These are phyloP conservation scores for Iphiclides podalirius DNA, from an alignment of 2,888 invertebrate species.

Conservation along the genomic window DNA sequence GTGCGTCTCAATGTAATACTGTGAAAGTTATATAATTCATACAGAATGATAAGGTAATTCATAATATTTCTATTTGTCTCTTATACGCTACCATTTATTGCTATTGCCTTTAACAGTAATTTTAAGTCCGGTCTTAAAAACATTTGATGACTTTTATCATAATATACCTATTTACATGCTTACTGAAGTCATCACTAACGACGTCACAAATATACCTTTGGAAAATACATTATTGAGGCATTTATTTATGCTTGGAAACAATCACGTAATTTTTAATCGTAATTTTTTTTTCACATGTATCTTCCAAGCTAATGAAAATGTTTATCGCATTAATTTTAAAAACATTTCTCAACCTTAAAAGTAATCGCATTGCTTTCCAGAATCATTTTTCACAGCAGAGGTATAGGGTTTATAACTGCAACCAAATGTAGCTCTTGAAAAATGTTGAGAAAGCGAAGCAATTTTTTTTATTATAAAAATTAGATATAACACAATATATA, in stretches of 20 bases:
- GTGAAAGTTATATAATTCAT: conserved; percentile 11
- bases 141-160: not conserved
- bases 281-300: too few relatives aligned
- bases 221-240: not conserved
- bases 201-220: not conserved
- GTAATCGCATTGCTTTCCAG: too few relatives aligned
- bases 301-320: too few relatives aligned
- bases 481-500: too few relatives aligned
- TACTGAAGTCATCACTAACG: not conserved
- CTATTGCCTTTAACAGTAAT: conserved; percentile 9
- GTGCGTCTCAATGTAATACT: conserved; percentile 22
- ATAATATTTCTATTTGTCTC: not conserved
- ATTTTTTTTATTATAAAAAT: too few relatives aligned
- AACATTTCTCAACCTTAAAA: too few relatives aligned
- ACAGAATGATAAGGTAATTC: conserved; percentile 23
- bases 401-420: too few relatives aligned
- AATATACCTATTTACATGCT: not conserved
- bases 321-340: too few relatives aligned
- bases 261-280: not conserved
- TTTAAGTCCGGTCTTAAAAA: not conserved
- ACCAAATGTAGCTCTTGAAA: too few relatives aligned
- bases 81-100: too few relatives aligned
- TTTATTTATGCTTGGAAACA: not conserved
- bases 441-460: too few relatives aligned
- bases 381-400: too few relatives aligned